Evolutionary conservation across 2,888 invertebrate genomes (phyloP).

Genomic region (Stenolophus ochropezus): DNA sequence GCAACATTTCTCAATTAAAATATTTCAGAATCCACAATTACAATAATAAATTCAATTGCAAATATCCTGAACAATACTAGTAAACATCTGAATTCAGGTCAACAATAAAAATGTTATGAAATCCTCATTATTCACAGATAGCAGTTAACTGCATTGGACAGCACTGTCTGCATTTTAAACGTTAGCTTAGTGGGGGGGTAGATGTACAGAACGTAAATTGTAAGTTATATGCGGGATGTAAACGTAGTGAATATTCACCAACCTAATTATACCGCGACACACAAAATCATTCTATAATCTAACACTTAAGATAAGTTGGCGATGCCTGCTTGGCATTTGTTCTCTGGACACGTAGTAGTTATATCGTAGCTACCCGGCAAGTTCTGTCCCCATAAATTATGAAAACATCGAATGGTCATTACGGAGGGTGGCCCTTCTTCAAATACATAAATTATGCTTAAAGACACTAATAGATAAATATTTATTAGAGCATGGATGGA

Average conservation of each 20-base stretch:
- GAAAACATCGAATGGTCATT: conserved; percentile 73
- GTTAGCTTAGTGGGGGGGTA: conserved; percentile 11
- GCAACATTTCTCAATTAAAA: neutral
- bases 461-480: conserved; percentile 44
- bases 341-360: conserved; percentile 48
- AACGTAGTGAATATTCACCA: conserved; percentile 63
- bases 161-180: conserved; percentile 26
- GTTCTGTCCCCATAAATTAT: conserved; percentile 71
- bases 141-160: conserved; percentile 21
- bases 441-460: conserved; percentile 27
- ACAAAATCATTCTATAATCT: conserved; percentile 67
- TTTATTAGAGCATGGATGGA: neutral
- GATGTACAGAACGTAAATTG: neutral
- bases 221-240: conserved; percentile 12
- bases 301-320: conserved; percentile 69
- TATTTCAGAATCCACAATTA: neutral
- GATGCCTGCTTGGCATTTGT: conserved; percentile 39
- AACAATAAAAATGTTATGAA: conserved; percentile 34
- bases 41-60: conserved; percentile 1
- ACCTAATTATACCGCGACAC: conserved; percentile 62
- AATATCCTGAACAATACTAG: conserved; percentile 8
- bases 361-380: conserved; percentile 13
- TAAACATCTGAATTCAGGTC: conserved; percentile 20
- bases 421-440: conserved; percentile 70
- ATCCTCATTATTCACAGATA: conserved; percentile 37